These are phyloP conservation scores for Calypte anna DNA, from an alignment of 2,113 vertebrate genomes.

Conservation along the genomic window DNA sequence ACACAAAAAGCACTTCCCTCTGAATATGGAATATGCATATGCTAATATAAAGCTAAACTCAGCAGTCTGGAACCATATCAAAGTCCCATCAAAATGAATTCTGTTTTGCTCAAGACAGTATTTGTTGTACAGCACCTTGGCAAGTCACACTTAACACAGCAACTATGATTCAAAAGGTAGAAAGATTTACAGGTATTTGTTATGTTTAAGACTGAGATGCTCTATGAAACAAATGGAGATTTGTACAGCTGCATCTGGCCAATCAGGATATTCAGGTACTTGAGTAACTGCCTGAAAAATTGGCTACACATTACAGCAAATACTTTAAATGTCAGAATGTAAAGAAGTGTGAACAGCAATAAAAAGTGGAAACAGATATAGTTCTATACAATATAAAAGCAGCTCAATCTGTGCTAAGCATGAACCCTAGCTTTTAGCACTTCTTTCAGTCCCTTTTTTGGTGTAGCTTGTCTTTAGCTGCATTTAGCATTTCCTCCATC, in stretches of 20 bases:
- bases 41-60: background rate
- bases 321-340: background rate
- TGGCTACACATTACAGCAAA: background rate
- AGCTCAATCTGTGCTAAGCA: background rate
- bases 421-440: background rate
- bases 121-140: background rate
- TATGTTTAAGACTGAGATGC: background rate
- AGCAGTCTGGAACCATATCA: background rate
- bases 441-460: background rate
- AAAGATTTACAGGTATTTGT: background rate
- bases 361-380: background rate
- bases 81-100: background rate
- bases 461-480: background rate
- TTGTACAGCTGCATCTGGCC: background rate
- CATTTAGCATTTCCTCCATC: background rate
- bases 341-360: background rate
- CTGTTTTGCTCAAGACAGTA: background rate
- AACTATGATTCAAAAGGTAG: background rate
- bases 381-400: background rate
- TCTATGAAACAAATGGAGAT: background rate
- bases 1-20: background rate
- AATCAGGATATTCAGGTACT: background rate
- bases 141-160: background rate
- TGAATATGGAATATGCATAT: background rate
- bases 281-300: background rate